A percentile compares a stretch with the other conserved stretches of the same genome.
Conservation (phyloP, 2,113 vertebrate genomes). For the Panthera uncia region DNA sequence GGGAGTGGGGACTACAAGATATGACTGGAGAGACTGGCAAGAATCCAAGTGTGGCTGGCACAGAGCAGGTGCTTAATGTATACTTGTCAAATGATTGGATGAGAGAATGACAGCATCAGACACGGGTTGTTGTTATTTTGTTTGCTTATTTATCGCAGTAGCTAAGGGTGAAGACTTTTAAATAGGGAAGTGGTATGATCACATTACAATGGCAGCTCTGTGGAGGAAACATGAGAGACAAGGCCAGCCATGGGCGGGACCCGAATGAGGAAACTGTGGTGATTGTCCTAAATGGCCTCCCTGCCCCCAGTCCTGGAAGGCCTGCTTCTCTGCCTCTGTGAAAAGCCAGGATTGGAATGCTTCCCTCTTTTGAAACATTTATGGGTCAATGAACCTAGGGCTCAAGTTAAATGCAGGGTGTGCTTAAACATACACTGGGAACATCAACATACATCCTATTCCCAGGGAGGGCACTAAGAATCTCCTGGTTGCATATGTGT, state of each 20-base stretch:
- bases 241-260: not conserved
- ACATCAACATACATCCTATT: not conserved
- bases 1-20: not conserved
- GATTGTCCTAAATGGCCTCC: not conserved
- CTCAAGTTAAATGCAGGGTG: not conserved
- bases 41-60: not conserved
- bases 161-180: not conserved
- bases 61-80: not conserved
- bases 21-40: not conserved
- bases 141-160: not conserved
- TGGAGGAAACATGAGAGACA: not conserved
- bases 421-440: not conserved
- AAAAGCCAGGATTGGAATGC: not conserved
- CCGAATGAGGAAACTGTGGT: not conserved
- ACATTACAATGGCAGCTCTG: not conserved
- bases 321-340: not conserved
- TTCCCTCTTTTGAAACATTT: slow-evolving; percentile 6
- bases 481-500: not conserved
- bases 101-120: not conserved
- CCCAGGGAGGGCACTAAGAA: not conserved
- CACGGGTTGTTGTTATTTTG: not conserved
- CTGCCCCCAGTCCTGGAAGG: not conserved
- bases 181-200: not conserved
- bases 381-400: not conserved
- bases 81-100: not conserved